These are phyloP conservation scores for Collichthys lucidus DNA, from an alignment of 2,113 vertebrate species.

Conservation along the genomic window DNA sequence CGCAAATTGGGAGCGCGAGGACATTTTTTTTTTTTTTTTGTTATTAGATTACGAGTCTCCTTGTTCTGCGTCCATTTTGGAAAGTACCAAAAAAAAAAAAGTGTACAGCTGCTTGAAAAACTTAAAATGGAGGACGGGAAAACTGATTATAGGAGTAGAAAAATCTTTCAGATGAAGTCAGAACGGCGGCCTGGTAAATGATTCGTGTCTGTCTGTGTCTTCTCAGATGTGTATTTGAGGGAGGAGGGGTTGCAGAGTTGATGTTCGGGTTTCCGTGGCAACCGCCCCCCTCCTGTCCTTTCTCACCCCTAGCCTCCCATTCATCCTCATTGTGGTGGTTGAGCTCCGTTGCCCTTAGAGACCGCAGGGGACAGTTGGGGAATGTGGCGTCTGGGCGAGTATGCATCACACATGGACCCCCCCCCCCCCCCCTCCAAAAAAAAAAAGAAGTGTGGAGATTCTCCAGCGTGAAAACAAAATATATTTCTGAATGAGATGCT, in stretches of 20 bases:
- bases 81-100: slow-evolving; percentile 17
- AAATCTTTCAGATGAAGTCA: background rate
- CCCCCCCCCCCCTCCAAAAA: no score
- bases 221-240: slow-evolving; percentile 50
- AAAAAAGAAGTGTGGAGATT: background rate
- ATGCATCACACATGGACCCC: slow-evolving; percentile 17
- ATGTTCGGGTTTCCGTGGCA: slow-evolving; percentile 68
- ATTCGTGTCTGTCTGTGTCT: slow-evolving; percentile 25
- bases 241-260: slow-evolving; percentile 50
- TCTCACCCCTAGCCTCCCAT: slow-evolving; percentile 74
- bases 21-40: slow-evolving; percentile 4
- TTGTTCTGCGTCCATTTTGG: background rate
- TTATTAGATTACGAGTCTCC: slow-evolving; percentile 43
- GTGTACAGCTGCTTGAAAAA: background rate
- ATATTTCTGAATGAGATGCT: background rate
- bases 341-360: slow-evolving; percentile 79
- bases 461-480: background rate
- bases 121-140: background rate
- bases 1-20: slow-evolving; percentile 60
- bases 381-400: slow-evolving; percentile 68
- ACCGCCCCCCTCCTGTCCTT: slow-evolving; percentile 54
- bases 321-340: slow-evolving; percentile 82
- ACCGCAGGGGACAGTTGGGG: slow-evolving; percentile 74
- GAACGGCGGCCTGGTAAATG: background rate
- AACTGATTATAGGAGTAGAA: background rate